Percentiles rank a stretch among this genome's conserved stretches.
Evolutionary conservation across 2,888 invertebrate species (phyloP).

Genomic region (Congeria kusceri): DNA sequence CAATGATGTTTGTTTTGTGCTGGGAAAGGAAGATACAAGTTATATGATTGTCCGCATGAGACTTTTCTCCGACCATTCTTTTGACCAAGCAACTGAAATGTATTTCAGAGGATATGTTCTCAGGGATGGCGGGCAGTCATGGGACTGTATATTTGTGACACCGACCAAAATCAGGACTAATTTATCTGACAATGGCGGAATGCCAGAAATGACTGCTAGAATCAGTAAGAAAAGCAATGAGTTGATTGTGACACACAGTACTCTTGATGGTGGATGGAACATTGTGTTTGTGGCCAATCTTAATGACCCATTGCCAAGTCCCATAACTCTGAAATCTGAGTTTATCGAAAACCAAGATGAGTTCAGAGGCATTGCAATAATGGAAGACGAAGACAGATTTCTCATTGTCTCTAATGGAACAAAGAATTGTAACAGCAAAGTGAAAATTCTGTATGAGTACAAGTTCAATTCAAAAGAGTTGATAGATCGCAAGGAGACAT

Average conservation of each 20-base stretch:
- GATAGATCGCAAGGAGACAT: constrained; percentile 13
- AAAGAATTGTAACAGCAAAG: constrained; percentile 16
- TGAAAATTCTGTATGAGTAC: constrained; percentile 45
- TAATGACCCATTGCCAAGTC: constrained; percentile 22
- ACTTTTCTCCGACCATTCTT: constrained; percentile 31
- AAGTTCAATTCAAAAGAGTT: constrained; percentile 39
- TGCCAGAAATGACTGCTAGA: constrained; percentile 44
- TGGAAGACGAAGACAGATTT: constrained; percentile 34
- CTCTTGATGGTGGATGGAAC: constrained; percentile 40
- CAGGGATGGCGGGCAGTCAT: constrained; percentile 15
- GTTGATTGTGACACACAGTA: constrained; percentile 45
- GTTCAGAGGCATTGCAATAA: constrained; percentile 40
- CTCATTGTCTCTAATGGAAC: constrained; percentile 45
- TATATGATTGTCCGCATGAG: constrained; percentile 40
- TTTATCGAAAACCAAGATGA: constrained; percentile 33
- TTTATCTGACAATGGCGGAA: constrained; percentile 18
- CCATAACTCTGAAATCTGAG: constrained; percentile 32
- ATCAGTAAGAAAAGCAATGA: constrained; percentile 50
- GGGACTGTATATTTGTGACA: constrained; percentile 41
- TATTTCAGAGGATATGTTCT: constrained; percentile 46
- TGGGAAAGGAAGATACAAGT: constrained; percentile 20
- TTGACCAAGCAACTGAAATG: constrained; percentile 36
- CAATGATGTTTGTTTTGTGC: constrained; percentile 45
- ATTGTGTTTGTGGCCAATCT: constrained; percentile 31
- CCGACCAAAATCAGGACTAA: constrained; percentile 28